Conservation (phyloP, 1,140 invertebrate species). For the Hylyphantes graminicola region DNA sequence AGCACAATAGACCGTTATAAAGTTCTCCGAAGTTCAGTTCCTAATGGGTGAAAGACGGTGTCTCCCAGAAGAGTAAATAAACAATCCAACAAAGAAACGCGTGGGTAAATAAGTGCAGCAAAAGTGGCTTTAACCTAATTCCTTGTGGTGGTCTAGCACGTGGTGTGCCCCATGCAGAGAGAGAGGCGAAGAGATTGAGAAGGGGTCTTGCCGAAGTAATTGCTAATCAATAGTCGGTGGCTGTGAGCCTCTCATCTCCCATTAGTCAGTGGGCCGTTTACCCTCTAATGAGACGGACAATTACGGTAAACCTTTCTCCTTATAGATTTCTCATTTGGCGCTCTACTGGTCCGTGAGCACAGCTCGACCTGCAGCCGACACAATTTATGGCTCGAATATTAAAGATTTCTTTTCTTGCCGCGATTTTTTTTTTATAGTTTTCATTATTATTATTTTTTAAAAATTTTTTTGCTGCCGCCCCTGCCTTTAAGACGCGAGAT, state of each 20-base stretch:
- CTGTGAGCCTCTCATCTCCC: conserved; percentile 59
- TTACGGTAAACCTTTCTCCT: conserved; percentile 61
- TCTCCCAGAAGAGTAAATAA: conserved; percentile 13
- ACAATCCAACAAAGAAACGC: conserved; percentile 16
- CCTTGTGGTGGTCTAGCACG: conserved; percentile 28
- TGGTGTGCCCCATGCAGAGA: conserved; percentile 46
- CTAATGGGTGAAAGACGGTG: background rate
- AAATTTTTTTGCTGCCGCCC: conserved; percentile 32
- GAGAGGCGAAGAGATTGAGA: conserved; percentile 53
- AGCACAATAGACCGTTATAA: too few species aligned
- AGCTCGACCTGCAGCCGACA: conserved; percentile 54
- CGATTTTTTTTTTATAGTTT: conserved; percentile 4
- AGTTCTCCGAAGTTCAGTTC: too few species aligned
- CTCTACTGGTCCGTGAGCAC: conserved; percentile 59
- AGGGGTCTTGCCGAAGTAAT: conserved; percentile 52
- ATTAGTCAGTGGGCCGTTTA: conserved; percentile 61
- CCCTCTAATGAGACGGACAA: conserved; percentile 60
- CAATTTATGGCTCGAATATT: conserved; percentile 61
- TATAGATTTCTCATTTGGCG: conserved; percentile 61
- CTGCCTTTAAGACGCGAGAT: conserved; percentile 55
- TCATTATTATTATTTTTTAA: conserved; percentile 39
- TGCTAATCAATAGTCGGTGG: conserved; percentile 61
- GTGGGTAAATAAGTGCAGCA: conserved; percentile 9
- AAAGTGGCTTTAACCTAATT: conserved; percentile 51
- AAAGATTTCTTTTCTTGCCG: conserved; percentile 45